A percentile compares a stretch with the other conserved stretches of the same genome.
These are phyloP conservation scores for Erebia palarica DNA, from an alignment of 2,888 invertebrate genomes.

Conservation along the genomic window DNA sequence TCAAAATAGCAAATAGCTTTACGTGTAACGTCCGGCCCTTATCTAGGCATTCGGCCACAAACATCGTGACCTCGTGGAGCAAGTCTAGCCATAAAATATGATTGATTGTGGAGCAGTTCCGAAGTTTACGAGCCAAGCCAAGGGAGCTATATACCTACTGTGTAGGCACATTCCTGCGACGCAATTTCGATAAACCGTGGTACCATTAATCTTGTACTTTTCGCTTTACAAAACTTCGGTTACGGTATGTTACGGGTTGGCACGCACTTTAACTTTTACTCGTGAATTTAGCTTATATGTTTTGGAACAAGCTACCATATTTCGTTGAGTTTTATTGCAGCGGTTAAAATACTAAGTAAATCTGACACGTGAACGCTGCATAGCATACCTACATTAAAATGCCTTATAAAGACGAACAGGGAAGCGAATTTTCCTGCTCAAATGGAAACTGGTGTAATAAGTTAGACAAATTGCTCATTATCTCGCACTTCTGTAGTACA, in stretches of 20 bases:
- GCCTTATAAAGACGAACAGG: not conserved
- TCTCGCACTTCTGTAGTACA: not conserved
- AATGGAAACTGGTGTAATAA: conserved; percentile 16
- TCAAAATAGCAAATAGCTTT: conserved; percentile 1
- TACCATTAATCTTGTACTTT: conserved; percentile 39
- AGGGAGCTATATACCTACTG: conserved; percentile 21
- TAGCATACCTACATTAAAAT: not conserved
- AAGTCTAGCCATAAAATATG: conserved; percentile 34
- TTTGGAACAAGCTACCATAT: not conserved
- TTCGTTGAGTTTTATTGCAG: not conserved
- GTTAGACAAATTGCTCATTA: conserved; percentile 14
- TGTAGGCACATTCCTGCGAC: conserved; percentile 30
- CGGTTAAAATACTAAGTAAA: not conserved
- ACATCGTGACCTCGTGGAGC: conserved; percentile 20
- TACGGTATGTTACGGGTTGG: conserved; percentile 31
- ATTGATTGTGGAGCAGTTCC: conserved; percentile 31
- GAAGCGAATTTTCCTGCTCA: conserved; percentile 1
- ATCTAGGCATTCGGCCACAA: conserved; percentile 33
- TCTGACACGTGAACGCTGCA: not conserved
- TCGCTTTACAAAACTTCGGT: conserved; percentile 35
- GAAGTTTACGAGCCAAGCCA: conserved; percentile 33
- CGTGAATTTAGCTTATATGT: not conserved
- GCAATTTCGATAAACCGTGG: conserved; percentile 36
- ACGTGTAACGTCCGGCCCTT: conserved; percentile 15
- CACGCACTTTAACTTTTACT: conserved; percentile 27